Base-by-base conservation (phyloP, 2,113 vertebrate genomes). In the Toxostoma redivivum region DNA sequence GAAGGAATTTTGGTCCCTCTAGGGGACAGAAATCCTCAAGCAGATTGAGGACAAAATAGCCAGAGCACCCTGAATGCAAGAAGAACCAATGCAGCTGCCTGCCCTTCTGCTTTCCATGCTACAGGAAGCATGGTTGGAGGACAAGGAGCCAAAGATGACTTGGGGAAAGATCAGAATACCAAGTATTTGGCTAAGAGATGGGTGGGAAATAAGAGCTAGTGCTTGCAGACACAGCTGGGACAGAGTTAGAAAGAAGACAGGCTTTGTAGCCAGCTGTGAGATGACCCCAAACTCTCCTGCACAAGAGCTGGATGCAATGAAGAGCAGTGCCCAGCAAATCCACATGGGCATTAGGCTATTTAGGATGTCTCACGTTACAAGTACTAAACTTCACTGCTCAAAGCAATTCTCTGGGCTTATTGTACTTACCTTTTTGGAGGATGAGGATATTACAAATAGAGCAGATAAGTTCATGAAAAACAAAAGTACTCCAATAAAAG, bases 71-170 rank as follows among this genome's bases (percentile, higher is more conserved):
- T 6, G 56, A 38, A 25, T 11, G 8, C 21, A 21, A 45, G 12
- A 57, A 56, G 51, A 78, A 61, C n/a, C 50, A 56, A n/a, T 0
- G 1, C 27, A 48, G 27, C 56, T 58, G 19, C 10, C 51, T 62
- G 11, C 1, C 15, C 12, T 81, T 40, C 40, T 30, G 23, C 58
- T 35, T 66, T 58, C 60, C 1, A 1, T 1, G 0, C 17, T 11
- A 3, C 23, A 65, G 35, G 62, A 81, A 85, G 9, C 45, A 21
- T 1, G 7, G 56, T 17, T 74, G 66, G 28, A 92, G 42, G 17
- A 62, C 22, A 81, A 57, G 30, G 21, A 54, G 33, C 8, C 21
- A 44, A 6, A 57, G 31, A 15, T 2, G 5, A 16, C 27, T 74
- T 33, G 18, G 19, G 69, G 33, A 53, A 81, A 38, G 47, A 27